phyloP scores from a whole-genome alignment of 2,113 vertebrate genomes.

The Myotis davidii region DNA sequence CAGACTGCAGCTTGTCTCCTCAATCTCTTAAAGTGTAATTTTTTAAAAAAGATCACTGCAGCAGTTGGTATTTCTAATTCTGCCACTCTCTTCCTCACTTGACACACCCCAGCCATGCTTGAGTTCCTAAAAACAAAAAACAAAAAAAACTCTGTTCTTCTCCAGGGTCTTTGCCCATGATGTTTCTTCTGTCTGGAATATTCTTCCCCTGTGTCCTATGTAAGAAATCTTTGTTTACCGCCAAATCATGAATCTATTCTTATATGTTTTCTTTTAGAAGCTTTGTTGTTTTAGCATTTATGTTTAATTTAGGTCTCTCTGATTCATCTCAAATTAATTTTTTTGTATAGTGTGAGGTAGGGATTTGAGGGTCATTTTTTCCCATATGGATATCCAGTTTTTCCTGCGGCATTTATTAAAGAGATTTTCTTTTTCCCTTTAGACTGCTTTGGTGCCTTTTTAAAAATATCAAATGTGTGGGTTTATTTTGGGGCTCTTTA shows the following conservation, averaged over 20 bases:
- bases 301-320: background rate
- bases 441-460: background rate
- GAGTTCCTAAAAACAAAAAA: background rate
- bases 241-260: background rate
- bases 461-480: background rate
- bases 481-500: background rate
- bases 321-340: background rate
- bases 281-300: conserved; percentile 10
- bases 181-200: background rate
- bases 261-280: background rate
- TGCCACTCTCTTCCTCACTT: background rate
- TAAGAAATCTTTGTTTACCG: background rate
- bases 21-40: background rate
- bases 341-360: background rate
- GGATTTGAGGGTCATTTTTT: background rate
- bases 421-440: conserved; percentile 24
- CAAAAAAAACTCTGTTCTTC: background rate
- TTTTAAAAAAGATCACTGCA: background rate
- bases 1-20: background rate
- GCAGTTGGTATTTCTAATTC: background rate
- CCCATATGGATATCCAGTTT: background rate
- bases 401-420: background rate
- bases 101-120: background rate
- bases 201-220: background rate
- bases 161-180: background rate